Evolutionary conservation across 2,797 vertebrate genomes (phyloP).

Genomic region (Dryobates pubescens): DNA sequence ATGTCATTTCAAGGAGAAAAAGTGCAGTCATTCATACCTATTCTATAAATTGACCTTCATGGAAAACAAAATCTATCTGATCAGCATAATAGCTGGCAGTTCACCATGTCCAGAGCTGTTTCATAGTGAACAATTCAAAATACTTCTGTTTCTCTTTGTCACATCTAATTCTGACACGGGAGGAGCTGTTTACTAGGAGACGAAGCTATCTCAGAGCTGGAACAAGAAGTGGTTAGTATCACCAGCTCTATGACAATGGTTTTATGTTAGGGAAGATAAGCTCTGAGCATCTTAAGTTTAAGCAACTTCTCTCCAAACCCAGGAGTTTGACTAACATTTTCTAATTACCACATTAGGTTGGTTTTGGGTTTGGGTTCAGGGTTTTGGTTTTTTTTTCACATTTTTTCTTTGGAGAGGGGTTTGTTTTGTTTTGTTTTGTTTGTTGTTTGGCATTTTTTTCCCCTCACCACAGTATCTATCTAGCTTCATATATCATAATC

Average conservation of each 20-base stretch:
- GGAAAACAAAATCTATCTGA: background rate
- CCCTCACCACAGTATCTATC: background rate
- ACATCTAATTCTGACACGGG: background rate
- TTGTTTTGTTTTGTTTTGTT: background rate
- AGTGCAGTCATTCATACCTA: background rate
- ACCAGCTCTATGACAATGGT: background rate
- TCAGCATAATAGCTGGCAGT: background rate
- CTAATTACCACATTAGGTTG: background rate
- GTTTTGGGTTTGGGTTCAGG: background rate
- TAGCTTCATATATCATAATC: background rate
- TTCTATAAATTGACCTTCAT: background rate
- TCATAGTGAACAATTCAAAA: background rate
- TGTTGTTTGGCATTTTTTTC: no score
- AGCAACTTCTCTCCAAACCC: background rate
- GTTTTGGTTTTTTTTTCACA: no score
- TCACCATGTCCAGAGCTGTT: background rate
- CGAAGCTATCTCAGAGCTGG: background rate
- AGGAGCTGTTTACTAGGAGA: background rate
- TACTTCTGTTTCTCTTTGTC: background rate
- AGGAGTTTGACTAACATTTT: background rate
- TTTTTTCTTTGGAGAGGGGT: no score
- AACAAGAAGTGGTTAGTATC: background rate
- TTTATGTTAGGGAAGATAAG: background rate
- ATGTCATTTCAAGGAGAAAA: background rate
- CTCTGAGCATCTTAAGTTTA: background rate